These are phyloP conservation scores for Chascanopsetta lugubris DNA, from an alignment of 2,113 vertebrate genomes.

Conservation along the genomic window DNA sequence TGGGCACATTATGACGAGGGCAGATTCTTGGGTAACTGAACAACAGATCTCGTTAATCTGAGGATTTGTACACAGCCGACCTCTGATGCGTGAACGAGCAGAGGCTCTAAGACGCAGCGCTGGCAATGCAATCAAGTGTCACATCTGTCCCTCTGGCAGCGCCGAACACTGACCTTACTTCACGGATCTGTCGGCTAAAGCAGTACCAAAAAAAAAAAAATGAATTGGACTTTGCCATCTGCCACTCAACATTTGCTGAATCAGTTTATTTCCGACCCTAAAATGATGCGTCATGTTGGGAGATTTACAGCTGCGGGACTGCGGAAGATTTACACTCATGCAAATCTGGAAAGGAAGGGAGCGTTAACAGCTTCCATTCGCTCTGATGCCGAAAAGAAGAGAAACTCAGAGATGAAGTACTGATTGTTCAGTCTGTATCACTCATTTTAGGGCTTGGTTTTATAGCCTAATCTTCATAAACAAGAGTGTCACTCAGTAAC, in stretches of 20 bases:
- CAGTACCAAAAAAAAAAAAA: background rate
- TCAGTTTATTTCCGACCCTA: background rate
- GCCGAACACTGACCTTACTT: conserved; percentile 32
- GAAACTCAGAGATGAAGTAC: too few species aligned
- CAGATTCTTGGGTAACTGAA: conserved; percentile 16
- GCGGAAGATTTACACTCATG: conserved; percentile 8
- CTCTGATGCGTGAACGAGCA: conserved; percentile 6
- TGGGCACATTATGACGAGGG: background rate
- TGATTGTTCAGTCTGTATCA: background rate
- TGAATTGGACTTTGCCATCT: conserved; percentile 2
- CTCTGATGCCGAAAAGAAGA: too few species aligned
- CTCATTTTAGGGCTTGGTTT: background rate
- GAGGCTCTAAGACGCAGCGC: conserved; percentile 9
- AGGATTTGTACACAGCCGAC: conserved; percentile 28
- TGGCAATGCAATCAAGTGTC: conserved; percentile 37
- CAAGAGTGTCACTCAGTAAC: background rate
- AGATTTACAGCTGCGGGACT: background rate
- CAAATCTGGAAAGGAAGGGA: background rate
- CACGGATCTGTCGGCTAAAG: conserved; percentile 10
- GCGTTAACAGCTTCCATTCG: too few species aligned
- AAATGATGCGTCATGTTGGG: background rate
- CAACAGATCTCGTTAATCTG: conserved; percentile 30
- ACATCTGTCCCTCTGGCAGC: conserved; percentile 49
- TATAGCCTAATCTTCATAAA: background rate
- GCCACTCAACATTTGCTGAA: background rate